Base-by-base conservation (phyloP, 2,888 invertebrate genomes). In the Rhagium mordax region DNA sequence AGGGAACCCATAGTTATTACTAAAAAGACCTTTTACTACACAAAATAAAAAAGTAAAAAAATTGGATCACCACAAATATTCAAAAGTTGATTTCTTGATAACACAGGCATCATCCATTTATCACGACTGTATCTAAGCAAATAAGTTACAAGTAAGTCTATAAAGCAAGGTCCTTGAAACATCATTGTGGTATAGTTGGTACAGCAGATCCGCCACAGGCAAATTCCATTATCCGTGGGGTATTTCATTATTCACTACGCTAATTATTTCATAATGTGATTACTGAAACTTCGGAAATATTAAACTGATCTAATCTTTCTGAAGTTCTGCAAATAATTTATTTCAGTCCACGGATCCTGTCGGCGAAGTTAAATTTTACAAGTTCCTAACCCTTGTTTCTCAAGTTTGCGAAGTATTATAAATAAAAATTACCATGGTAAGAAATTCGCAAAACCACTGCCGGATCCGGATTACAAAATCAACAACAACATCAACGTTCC, bases 391-490 rank as follows among this genome's bases (percentile, higher is more conserved):
- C 47, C 61, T 57, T 67, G 67, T 57, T 57, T 57, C 67, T 47
- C 27, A 41, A 67, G 57, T 57, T 67, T 21, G 47, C 57, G 29
- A 41, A 47, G 29, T 41, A n/a, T n/a, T 15, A 24, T 20, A 47
- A 57, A 41, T 41, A 51, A 55, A 67, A 55, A 57, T 57, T 15
- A 27, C 67, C 57, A 24, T 16, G 47, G 47, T n/a, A 55, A 53
- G 57, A 47, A 24, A 57, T 67, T 53, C 41, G 20, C 18, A n/a
- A 65, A 33, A 29, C 61, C 61, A 21, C 65, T 20, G n/a, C 65
- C 65, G 65, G 51, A 65, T 65, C 53, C 21, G 51, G 53, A 53
- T 65, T 65, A 33, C 20, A 65, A 65, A 65, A 65, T 65, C 53
- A 65, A 55, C 65, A 62, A 62, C 61, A 51, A 51, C 65, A 65